Conservation (phyloP, 1,140 invertebrate genomes). For the Piezodorus guildinii region DNA sequence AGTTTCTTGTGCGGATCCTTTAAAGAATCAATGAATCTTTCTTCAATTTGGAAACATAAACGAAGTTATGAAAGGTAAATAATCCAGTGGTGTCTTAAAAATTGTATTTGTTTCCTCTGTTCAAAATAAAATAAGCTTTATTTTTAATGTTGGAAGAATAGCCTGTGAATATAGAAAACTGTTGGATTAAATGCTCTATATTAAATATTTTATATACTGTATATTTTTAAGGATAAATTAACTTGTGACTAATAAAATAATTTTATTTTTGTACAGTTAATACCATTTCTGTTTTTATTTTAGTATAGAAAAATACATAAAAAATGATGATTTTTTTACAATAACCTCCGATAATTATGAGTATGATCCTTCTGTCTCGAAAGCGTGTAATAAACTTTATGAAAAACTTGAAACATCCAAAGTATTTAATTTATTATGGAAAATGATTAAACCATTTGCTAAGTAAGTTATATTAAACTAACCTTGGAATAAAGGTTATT, state of each 20-base stretch:
- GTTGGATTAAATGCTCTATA: no score
- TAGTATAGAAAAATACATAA: neutral
- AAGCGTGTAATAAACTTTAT: conserved; percentile 25
- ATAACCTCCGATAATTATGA: conserved; percentile 15
- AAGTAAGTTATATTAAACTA: conserved; percentile 23
- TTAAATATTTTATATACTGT: no score
- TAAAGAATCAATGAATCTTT: no score
- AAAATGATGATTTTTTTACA: neutral
- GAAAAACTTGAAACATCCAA: conserved; percentile 23
- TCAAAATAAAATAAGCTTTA: conserved; percentile 3
- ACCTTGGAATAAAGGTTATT: neutral
- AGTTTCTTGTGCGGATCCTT: conserved; percentile 15
- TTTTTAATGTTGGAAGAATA: no score
- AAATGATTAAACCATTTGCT: conserved; percentile 26
- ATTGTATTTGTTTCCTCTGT: no score
- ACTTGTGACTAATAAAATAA: neutral
- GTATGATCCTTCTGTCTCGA: conserved; percentile 22
- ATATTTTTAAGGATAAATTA: neutral
- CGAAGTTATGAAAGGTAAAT: no score
- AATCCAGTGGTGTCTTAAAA: no score
- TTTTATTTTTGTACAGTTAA: neutral
- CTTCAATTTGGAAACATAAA: no score
- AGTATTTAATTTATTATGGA: conserved; percentile 21
- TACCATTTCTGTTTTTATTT: neutral
- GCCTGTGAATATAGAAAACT: no score